Conservation (phyloP, 2,888 invertebrate genomes). For the Trimorus sp. region DNA sequence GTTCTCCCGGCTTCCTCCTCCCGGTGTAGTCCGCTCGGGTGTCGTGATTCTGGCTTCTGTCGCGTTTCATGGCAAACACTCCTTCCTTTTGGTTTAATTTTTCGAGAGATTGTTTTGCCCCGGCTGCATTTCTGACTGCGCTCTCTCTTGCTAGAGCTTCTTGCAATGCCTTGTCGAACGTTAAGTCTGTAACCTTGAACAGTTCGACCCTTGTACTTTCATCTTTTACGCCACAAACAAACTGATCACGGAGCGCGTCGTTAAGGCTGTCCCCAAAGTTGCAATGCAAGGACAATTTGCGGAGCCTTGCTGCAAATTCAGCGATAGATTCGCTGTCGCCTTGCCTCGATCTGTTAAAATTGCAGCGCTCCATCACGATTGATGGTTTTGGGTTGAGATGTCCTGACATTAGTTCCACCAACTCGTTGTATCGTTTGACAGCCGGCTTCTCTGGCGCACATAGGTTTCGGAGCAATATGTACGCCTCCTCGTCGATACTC, state of each 20-base stretch:
- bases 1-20: too few relatives aligned
- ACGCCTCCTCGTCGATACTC: neutral
- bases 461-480: neutral
- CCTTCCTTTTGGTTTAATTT: too few relatives aligned
- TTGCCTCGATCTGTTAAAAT: constrained; percentile 1
- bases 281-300: constrained; percentile 1
- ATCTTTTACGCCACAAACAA: neutral
- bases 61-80: too few relatives aligned
- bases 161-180: neutral
- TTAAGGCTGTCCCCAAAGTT: constrained; percentile 6
- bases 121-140: neutral
- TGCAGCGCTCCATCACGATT: constrained; percentile 6
- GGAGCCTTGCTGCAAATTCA: neutral
- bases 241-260: neutral
- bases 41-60: too few relatives aligned
- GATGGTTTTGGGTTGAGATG: constrained; percentile 24
- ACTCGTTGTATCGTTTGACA: neutral
- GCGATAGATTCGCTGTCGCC: constrained; percentile 1
- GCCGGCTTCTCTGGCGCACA: constrained; percentile 12
- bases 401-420: neutral
- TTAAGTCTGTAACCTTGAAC: neutral
- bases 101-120: neutral
- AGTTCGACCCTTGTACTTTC: neutral
- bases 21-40: too few relatives aligned
- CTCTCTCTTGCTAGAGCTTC: neutral